These are phyloP conservation scores for Drosophila erecta DNA, from an alignment of 1,140 invertebrate species.

Conservation along the genomic window DNA sequence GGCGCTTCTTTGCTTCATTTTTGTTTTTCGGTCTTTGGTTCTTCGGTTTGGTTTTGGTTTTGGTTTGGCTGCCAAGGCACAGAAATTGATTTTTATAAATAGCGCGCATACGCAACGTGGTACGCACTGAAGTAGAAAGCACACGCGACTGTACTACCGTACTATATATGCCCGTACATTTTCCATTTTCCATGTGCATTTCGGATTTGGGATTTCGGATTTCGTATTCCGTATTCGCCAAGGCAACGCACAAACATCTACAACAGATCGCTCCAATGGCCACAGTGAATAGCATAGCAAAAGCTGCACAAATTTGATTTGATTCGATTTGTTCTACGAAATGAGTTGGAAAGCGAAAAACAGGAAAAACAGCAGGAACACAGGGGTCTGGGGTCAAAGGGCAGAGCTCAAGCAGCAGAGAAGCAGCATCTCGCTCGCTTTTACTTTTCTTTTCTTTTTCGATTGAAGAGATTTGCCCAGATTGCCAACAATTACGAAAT, in stretches of 20 bases:
- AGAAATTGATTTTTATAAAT: constrained; percentile 83
- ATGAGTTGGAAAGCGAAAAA: constrained; percentile 32
- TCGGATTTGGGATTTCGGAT: not conserved
- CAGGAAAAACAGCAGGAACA: not conserved
- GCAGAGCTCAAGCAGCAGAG: not conserved
- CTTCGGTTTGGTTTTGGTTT: not conserved
- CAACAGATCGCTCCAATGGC: constrained; percentile 46
- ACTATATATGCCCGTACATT: not conserved
- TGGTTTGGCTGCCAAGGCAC: constrained; percentile 65
- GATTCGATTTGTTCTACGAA: constrained; percentile 46
- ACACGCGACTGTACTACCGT: constrained; percentile 31
- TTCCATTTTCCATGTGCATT: constrained; percentile 32
- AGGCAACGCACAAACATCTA: constrained; percentile 18
- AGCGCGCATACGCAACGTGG: constrained; percentile 80
- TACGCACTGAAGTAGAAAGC: constrained; percentile 77
- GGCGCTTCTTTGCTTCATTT: constrained; percentile 2
- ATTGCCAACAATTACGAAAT: constrained; percentile 18
- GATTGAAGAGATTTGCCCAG: constrained; percentile 8
- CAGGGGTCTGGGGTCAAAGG: not conserved
- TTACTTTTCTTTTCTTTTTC: not conserved
- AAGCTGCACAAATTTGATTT: constrained; percentile 43
- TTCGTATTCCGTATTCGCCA: constrained; percentile 19
- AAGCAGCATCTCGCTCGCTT: not conserved
- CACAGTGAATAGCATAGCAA: constrained; percentile 23
- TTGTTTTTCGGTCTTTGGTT: not conserved